Conservation (phyloP, 2,113 vertebrate genomes). For the Craseonycteris thonglongyai region DNA sequence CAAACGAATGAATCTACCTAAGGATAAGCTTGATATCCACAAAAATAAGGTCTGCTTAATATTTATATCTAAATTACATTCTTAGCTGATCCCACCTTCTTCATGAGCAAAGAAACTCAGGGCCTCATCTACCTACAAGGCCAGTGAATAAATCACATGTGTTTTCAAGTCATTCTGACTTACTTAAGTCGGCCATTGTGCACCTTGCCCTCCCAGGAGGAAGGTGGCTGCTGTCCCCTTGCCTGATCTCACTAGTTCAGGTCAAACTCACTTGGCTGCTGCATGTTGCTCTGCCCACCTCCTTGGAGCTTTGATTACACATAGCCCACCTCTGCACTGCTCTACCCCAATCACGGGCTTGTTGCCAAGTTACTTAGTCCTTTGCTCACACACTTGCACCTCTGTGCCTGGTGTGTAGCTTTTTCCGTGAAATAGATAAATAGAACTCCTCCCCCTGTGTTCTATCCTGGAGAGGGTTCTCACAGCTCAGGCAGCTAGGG, state of each 20-base stretch:
- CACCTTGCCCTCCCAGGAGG: not conserved
- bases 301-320: not conserved
- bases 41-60: not conserved
- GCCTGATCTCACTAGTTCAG: not conserved
- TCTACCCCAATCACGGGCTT: not conserved
- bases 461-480: not conserved
- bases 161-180: not conserved
- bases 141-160: not conserved
- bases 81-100: not conserved
- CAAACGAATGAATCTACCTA: not conserved
- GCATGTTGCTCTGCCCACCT: not conserved
- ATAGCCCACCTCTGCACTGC: no score
- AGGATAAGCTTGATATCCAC: no score
- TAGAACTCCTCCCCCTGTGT: not conserved
- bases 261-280: not conserved
- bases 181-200: not conserved
- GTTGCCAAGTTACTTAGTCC: not conserved
- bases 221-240: no score
- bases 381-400: not conserved
- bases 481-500: not conserved
- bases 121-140: not conserved
- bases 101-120: not conserved
- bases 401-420: not conserved
- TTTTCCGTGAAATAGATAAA: not conserved
- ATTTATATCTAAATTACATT: not conserved